Evolutionary conservation across 2,888 invertebrate species (phyloP).

Genomic region (Serripes groenlandicus): DNA sequence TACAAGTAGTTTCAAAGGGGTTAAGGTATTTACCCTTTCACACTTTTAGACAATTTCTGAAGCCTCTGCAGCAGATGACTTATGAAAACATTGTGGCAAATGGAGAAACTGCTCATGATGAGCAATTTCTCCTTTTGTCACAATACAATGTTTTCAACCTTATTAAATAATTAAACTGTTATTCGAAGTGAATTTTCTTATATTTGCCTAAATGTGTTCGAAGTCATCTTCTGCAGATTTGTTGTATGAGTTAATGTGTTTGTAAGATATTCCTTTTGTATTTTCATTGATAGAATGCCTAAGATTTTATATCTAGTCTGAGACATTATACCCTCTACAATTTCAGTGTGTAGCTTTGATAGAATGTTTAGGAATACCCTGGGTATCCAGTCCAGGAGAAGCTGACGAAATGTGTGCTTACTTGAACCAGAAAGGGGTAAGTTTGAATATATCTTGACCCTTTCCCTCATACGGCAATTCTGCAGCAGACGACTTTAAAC

Average conservation of each 20-base stretch:
- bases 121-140: constrained; percentile 6
- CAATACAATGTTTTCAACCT: background rate
- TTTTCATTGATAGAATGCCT: no score
- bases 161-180: background rate
- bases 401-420: constrained; percentile 96
- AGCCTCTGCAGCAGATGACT: no score
- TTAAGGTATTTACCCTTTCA: no score
- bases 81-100: background rate
- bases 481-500: no score
- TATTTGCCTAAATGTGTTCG: background rate
- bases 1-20: no score
- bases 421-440: constrained; percentile 91
- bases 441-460: no score
- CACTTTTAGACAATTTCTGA: no score
- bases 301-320: no score
- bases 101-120: background rate
- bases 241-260: background rate
- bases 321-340: no score
- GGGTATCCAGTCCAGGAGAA: constrained; percentile 92
- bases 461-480: no score
- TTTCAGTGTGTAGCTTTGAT: constrained; percentile 91
- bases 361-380: constrained; percentile 92
- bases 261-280: no score
- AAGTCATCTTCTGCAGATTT: background rate
- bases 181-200: no score